Evolutionary conservation across 2,888 invertebrate genomes (phyloP).

Genomic region (Pheosia gnoma): DNA sequence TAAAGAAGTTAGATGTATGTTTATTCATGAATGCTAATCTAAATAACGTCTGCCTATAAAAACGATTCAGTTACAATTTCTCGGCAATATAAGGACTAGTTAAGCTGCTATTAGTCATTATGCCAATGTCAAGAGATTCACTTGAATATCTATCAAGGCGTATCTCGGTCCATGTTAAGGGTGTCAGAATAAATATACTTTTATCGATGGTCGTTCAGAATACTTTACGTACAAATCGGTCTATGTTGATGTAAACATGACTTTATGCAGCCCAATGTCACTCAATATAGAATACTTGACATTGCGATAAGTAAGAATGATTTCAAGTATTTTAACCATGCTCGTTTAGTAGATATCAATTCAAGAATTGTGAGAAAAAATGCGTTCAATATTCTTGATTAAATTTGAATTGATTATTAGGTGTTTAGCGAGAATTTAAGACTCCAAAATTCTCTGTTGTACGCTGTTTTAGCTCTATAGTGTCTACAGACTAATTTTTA

Average conservation of each 20-base stretch:
- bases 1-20: slow-evolving; percentile 15
- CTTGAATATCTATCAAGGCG: slow-evolving; percentile 21
- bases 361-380: too few relatives aligned
- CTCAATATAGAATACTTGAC: not conserved
- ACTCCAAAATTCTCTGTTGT: too few relatives aligned
- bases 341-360: too few relatives aligned
- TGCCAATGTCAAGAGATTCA: slow-evolving; percentile 19
- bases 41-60: slow-evolving; percentile 21
- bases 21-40: slow-evolving; percentile 33
- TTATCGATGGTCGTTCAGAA: slow-evolving; percentile 14
- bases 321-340: not conserved
- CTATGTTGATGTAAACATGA: not conserved
- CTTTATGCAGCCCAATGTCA: not conserved
- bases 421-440: too few relatives aligned
- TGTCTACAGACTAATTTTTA: too few relatives aligned
- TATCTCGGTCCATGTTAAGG: slow-evolving; percentile 29
- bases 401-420: too few relatives aligned
- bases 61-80: slow-evolving; percentile 23
- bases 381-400: too few relatives aligned
- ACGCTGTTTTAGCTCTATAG: too few relatives aligned
- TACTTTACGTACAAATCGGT: slow-evolving; percentile 8
- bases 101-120: slow-evolving; percentile 17
- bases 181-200: slow-evolving; percentile 17
- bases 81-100: slow-evolving; percentile 14
- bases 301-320: not conserved